These are phyloP conservation scores for Kryptolebias marmoratus DNA, from an alignment of 2,113 vertebrate genomes.

Conservation along the genomic window DNA sequence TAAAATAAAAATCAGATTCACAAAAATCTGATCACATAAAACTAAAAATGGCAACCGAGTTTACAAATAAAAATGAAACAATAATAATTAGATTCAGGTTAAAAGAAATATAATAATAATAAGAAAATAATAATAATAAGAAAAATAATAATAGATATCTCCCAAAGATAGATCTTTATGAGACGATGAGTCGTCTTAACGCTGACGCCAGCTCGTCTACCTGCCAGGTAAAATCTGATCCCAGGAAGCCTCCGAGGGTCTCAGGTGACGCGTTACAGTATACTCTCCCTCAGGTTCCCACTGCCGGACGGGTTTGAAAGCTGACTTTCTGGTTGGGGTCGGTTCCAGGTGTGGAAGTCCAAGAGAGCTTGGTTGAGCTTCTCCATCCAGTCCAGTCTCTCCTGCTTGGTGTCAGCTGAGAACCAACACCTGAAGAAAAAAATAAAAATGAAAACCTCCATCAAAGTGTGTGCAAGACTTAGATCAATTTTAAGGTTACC, in stretches of 20 bases:
- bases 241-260: neutral
- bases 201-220: neutral
- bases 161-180: constrained; percentile 28
- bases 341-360: constrained; percentile 79
- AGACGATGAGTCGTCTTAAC: neutral
- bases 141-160: constrained; percentile 14
- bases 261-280: constrained; percentile 51
- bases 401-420: constrained; percentile 79
- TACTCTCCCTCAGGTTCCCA: constrained; percentile 71
- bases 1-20: constrained; percentile 25
- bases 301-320: constrained; percentile 11
- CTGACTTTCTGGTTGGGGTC: neutral
- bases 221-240: neutral
- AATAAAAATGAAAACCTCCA: neutral
- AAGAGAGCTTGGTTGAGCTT: constrained; percentile 80
- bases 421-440: constrained; percentile 77
- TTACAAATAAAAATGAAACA: constrained; percentile 39
- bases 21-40: neutral
- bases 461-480: too few relatives aligned
- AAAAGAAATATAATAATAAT: too few relatives aligned
- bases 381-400: constrained; percentile 78
- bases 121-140: too few relatives aligned
- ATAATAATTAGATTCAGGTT: constrained; percentile 36
- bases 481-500: neutral
- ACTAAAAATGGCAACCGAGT: constrained; percentile 11